Base-by-base conservation (phyloP, 2,888 invertebrate genomes). In the Neocrepidodera transversa region DNA sequence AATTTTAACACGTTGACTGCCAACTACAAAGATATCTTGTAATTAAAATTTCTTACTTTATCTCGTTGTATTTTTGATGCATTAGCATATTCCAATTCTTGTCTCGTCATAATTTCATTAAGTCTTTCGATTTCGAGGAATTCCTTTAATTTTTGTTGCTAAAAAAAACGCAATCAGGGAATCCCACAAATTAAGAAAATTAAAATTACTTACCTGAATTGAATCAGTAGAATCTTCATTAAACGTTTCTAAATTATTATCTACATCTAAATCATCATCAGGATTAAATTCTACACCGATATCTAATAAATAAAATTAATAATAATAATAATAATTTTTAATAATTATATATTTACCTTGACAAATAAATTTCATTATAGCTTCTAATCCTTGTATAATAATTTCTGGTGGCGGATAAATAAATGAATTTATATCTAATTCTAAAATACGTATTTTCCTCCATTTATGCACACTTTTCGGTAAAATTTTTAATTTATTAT, bases 391-490 rank as follows among this genome's bases (percentile, higher is more conserved):
- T 65, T 83, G 80, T 47, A 74, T 71, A 35, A 84, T 79, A 62
- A 91, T 80, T 62, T 87, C 85, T 69, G 77, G 64, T 7, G 89
- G 84, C 58, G 93, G 93, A 79, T 87, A 89, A 49, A 78, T 76
- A 75, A 91, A 85, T 40, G 83, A 80, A 51, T 84, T 82, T 62
- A 78, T 78, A 79, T 91, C 88, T 58, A 91, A 73, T 64, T 85
- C 81, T 67, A 93, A 80, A 45, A 82, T 80, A 61, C 80, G 79
- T 64, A 93, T 79, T 72, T 84, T 84, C 69, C 82, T 83, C 66
- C 86, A 86, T 66, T 85, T 83, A 71, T 89, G 87, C 64, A 92
- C 72, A 65, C 87, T 86, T 66, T 83, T 82, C 63, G 90, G 90
- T 53, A 91, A 78, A 70, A 80, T 79, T 67, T 80, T 82, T 62